Conservation (phyloP, 1,140 invertebrate genomes). For the Drosophila kanapiae region DNA sequence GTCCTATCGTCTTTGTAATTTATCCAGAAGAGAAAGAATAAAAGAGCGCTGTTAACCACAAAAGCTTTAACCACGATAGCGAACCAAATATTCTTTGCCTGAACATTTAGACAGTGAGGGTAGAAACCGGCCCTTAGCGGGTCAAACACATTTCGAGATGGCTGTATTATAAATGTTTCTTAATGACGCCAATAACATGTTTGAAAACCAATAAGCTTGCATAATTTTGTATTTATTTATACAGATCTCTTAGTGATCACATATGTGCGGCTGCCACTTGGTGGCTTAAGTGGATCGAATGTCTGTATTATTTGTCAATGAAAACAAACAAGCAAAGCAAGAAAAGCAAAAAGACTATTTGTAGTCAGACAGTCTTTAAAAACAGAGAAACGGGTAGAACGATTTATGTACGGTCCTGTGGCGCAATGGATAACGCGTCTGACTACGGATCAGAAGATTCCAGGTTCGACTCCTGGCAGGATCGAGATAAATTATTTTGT, state of each 20-base stretch:
- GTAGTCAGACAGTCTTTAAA: not conserved
- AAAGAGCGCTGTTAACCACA: too few relatives aligned
- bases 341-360: constrained; percentile 10
- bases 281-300: too few relatives aligned
- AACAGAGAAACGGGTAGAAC: accelerated
- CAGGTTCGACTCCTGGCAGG: constrained; percentile 90
- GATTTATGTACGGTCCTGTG: constrained; percentile 86
- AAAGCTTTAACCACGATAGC: too few relatives aligned
- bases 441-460: constrained; percentile 91
- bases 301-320: not conserved
- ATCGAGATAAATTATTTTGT: constrained; percentile 84
- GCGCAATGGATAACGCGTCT: constrained; percentile 90
- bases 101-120: too few relatives aligned
- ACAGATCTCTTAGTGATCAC: not conserved
- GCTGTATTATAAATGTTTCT: not conserved
- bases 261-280: not conserved
- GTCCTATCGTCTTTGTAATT: too few relatives aligned
- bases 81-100: too few relatives aligned
- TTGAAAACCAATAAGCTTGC: constrained; percentile 23
- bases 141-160: too few relatives aligned
- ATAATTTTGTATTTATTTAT: constrained; percentile 21
- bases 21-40: too few relatives aligned
- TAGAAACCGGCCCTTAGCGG: too few relatives aligned
- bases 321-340: not conserved
- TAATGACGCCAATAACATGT: not conserved